phyloP scores from a whole-genome alignment of 1,140 invertebrate species.

The Drosophila suzukii region DNA sequence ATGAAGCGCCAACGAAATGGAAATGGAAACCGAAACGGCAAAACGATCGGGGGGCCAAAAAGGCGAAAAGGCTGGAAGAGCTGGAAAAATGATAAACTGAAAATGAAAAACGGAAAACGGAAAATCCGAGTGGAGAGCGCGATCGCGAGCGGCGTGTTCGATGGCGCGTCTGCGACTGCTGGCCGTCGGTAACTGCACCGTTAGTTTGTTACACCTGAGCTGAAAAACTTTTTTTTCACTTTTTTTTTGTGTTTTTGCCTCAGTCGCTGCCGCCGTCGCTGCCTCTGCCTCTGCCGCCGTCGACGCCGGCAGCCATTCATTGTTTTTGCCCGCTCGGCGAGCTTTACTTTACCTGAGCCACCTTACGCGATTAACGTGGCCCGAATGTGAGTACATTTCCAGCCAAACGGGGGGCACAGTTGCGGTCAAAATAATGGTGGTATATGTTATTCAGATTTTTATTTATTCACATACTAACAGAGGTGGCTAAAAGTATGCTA shows the following conservation, averaged over 20 bases:
- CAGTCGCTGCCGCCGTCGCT: background rate
- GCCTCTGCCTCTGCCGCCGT: constrained; percentile 3
- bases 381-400: constrained; percentile 31
- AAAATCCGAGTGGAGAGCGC: constrained; percentile 22
- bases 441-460: too few relatives aligned
- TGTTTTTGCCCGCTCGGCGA: constrained; percentile 43
- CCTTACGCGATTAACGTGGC: constrained; percentile 40
- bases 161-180: constrained; percentile 75
- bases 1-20: constrained; percentile 43
- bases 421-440: background rate
- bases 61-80: background rate
- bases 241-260: constrained; percentile 1
- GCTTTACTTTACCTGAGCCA: constrained; percentile 38
- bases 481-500: too few relatives aligned
- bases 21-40: constrained; percentile 17
- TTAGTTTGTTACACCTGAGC: constrained; percentile 81
- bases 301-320: constrained; percentile 29
- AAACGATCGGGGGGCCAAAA: background rate
- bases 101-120: constrained; percentile 11
- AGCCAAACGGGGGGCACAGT: constrained; percentile 7
- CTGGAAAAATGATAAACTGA: constrained; percentile 8
- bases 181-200: constrained; percentile 66
- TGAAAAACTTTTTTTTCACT: constrained; percentile 21
- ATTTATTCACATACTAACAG: too few relatives aligned
- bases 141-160: constrained; percentile 64